Percentiles rank a stretch among this genome's conserved stretches.
These are phyloP conservation scores for Mungos mungo DNA, from an alignment of 2,113 vertebrate genomes.

Conservation along the genomic window DNA sequence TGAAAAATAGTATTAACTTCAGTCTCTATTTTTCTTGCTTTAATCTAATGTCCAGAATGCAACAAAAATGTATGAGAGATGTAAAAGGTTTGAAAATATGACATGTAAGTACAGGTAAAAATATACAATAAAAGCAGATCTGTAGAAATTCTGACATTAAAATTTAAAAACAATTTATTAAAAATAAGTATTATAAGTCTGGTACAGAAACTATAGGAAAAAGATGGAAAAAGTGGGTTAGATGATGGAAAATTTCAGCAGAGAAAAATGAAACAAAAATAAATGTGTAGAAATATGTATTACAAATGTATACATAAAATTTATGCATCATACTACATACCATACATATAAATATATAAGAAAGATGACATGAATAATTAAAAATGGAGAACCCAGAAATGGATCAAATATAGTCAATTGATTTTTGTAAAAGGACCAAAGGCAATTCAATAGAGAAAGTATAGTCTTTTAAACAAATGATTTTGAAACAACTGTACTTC, in stretches of 20 bases:
- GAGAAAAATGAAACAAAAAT: neutral
- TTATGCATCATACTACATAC: neutral
- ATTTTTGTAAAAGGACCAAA: neutral
- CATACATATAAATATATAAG: neutral
- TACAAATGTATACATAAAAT: neutral
- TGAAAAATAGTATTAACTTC: neutral
- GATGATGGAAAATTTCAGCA: neutral
- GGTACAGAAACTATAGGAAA: neutral
- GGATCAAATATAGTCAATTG: neutral
- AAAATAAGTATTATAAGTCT: neutral
- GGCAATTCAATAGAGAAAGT: neutral
- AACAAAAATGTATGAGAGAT: neutral
- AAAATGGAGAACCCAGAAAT: neutral
- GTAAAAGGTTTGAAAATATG: neutral
- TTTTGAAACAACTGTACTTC: neutral
- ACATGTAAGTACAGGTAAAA: neutral
- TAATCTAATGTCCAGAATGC: neutral
- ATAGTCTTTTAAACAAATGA: neutral
- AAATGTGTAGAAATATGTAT: neutral
- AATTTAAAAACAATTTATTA: neutral
- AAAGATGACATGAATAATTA: neutral
- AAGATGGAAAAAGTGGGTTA: neutral
- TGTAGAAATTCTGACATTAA: neutral
- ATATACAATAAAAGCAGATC: neutral
- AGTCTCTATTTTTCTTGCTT: neutral